Conservation (phyloP, 1,140 invertebrate genomes). For the Sitophilus oryzae region DNA sequence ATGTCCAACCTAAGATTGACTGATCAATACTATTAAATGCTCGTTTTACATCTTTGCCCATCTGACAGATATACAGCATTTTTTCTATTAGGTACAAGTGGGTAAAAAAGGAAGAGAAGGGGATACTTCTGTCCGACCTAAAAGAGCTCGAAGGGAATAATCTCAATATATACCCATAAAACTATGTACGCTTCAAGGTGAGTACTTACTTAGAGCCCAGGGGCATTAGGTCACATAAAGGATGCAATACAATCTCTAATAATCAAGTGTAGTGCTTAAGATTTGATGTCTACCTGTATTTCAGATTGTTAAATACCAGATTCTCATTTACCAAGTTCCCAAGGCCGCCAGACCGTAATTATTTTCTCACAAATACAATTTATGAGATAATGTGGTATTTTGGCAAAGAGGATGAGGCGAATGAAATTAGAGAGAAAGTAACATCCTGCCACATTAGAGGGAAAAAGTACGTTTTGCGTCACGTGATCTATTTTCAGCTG, state of each 20-base stretch:
- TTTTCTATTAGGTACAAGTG: conserved; percentile 53
- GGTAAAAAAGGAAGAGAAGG: conserved; percentile 51
- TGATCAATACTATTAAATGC: no score
- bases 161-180: conserved; percentile 6
- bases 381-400: no score
- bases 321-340: not conserved
- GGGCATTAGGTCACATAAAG: conserved; percentile 8
- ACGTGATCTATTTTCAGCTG: no score
- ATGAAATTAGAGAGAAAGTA: no score
- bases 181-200: conserved; percentile 8
- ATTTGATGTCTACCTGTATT: not conserved
- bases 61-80: no score
- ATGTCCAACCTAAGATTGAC: no score
- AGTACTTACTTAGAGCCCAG: conserved; percentile 17
- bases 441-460: no score
- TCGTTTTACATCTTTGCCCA: no score
- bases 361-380: no score
- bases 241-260: conserved; percentile 8
- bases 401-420: no score
- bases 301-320: not conserved
- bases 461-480: no score
- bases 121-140: conserved; percentile 49
- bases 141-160: conserved; percentile 53
- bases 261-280: not conserved
- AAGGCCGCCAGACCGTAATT: not conserved